A percentile compares a stretch with the other conserved stretches of the same genome.
Evolutionary conservation across 1,140 invertebrate genomes (phyloP).

Genomic region (Cydia strobilella): DNA sequence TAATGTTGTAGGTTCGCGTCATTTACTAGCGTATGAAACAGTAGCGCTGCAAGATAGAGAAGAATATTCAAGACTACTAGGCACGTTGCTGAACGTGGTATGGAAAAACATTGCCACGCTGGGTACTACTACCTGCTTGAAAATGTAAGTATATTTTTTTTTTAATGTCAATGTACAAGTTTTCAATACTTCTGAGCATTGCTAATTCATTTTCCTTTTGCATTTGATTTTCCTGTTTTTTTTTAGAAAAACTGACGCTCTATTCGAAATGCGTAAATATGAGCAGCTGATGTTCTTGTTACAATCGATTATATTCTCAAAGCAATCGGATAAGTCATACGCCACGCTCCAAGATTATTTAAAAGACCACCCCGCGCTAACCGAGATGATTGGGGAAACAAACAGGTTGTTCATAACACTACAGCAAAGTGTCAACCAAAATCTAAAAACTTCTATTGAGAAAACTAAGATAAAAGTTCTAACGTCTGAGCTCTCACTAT

Average conservation of each 20-base stretch:
- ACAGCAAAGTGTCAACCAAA: slow-evolving; percentile 2
- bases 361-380: slow-evolving; percentile 43
- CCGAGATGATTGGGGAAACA: slow-evolving; percentile 48
- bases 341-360: slow-evolving; percentile 41
- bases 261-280: slow-evolving; percentile 63
- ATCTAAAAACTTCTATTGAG: slow-evolving; percentile 39
- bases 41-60: slow-evolving; percentile 61
- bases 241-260: slow-evolving; percentile 61
- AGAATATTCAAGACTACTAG: slow-evolving; percentile 63
- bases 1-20: slow-evolving; percentile 50
- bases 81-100: slow-evolving; percentile 57
- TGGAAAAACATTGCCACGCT: slow-evolving; percentile 73
- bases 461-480: slow-evolving; percentile 46
- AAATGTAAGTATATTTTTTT: slow-evolving; percentile 61
- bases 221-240: slow-evolving; percentile 36
- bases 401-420: slow-evolving; percentile 44
- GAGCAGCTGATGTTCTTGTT: slow-evolving; percentile 54
- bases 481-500: slow-evolving; percentile 69
- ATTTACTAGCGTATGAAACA: slow-evolving; percentile 59
- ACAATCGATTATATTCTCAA: slow-evolving; percentile 38
- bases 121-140: slow-evolving; percentile 45
- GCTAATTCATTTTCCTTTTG: no score
- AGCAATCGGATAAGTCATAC: slow-evolving; percentile 34
- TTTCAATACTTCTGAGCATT: no score
- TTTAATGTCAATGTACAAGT: no score